Conservation (phyloP, 2,113 vertebrate genomes). For the Glaucidium brasilianum region DNA sequence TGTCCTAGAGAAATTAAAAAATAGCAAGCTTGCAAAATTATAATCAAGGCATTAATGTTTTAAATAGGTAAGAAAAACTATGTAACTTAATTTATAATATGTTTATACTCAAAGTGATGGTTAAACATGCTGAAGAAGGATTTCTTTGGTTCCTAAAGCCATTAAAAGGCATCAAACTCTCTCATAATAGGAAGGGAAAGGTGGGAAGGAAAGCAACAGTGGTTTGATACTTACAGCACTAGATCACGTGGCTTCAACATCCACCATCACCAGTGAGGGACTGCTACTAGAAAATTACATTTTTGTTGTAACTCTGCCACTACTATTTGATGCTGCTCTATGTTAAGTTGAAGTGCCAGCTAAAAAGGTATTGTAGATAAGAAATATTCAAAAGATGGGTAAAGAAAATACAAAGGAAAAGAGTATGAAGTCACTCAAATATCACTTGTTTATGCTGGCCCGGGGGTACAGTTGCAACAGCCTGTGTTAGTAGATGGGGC, state of each 20-base stretch:
- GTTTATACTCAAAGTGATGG: conserved; percentile 17
- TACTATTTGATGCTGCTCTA: neutral
- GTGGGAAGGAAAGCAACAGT: neutral
- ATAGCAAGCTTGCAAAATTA: conserved; percentile 76
- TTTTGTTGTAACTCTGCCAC: neutral
- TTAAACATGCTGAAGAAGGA: conserved; percentile 32
- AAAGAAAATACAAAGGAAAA: neutral
- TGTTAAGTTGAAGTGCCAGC: neutral
- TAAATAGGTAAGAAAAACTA: conserved; percentile 73
- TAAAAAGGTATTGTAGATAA: neutral
- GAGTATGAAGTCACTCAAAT: neutral
- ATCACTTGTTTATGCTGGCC: neutral
- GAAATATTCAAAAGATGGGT: neutral
- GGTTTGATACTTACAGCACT: neutral
- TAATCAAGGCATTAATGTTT: conserved; percentile 69
- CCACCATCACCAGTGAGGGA: neutral
- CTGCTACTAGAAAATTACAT: neutral
- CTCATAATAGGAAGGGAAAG: neutral
- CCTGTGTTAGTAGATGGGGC: fast-evolving
- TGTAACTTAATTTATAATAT: conserved; percentile 50
- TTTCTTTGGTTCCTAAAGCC: conserved; percentile 53
- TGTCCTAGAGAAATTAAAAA: conserved; percentile 75
- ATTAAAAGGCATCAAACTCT: conserved; percentile 15
- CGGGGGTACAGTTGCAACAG: neutral
- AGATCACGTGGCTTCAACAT: neutral